Evolutionary conservation across 2,113 vertebrate genomes (phyloP).

Genomic region (Thryonomys swinderianus): DNA sequence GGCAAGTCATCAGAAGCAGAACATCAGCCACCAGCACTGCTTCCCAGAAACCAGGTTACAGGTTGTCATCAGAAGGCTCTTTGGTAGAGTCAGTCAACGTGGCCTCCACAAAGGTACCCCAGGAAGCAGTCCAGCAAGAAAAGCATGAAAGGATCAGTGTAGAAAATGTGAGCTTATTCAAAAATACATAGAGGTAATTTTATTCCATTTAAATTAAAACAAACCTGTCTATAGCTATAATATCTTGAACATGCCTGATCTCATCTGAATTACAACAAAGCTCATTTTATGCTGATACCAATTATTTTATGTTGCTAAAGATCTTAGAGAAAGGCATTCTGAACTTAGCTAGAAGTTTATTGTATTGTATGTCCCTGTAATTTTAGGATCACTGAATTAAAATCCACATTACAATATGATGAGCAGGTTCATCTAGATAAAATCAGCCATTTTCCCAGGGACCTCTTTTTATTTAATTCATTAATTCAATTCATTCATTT

Average conservation of each 20-base stretch:
- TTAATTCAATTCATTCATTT: too few species aligned
- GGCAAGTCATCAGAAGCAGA: not conserved
- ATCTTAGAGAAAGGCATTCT: slow-evolving; percentile 2
- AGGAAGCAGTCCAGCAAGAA: not conserved
- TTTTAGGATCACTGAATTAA: slow-evolving; percentile 50
- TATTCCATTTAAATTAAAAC: slow-evolving; percentile 37
- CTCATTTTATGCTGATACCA: slow-evolving; percentile 34
- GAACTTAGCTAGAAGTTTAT: not conserved
- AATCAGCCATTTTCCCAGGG: not conserved
- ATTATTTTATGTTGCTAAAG: not conserved
- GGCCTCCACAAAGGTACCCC: accelerated
- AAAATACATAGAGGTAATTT: slow-evolving; percentile 39
- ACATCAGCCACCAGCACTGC: not conserved
- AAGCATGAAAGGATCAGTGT: not conserved
- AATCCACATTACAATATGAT: slow-evolving; percentile 44
- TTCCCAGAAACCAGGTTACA: not conserved
- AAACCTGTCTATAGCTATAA: not conserved
- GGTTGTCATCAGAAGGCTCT: accelerated
- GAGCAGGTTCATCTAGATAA: slow-evolving; percentile 29
- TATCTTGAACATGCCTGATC: too few species aligned
- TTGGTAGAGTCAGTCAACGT: not conserved
- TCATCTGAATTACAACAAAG: not conserved
- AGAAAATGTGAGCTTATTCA: not conserved
- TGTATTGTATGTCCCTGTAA: not conserved
- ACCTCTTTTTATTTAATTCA: not conserved